Percentiles rank a stretch among this genome's conserved stretches.
Evolutionary conservation across 2,113 vertebrate species (phyloP).

Genomic region (Ptilorrhoa leucosticta): DNA sequence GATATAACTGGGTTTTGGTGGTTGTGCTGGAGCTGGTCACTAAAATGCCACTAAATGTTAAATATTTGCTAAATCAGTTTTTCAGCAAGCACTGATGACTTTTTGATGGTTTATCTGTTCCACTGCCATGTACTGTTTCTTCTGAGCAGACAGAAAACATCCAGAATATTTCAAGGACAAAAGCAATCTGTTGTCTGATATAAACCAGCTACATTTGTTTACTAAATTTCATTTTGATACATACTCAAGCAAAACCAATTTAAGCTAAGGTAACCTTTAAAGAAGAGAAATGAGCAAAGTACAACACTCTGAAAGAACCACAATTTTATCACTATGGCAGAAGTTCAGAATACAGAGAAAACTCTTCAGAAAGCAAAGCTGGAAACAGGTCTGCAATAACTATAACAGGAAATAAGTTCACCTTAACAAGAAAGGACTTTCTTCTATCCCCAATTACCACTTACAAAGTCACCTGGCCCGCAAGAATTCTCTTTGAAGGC

Average conservation of each 20-base stretch:
- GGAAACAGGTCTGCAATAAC: neutral
- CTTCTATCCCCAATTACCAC: neutral
- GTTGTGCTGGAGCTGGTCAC: neutral
- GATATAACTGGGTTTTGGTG: neutral
- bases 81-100: neutral
- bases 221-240: conserved; percentile 41
- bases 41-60: neutral
- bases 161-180: conserved; percentile 50
- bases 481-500: neutral
- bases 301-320: conserved; percentile 16
- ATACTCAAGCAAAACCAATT: conserved; percentile 36
- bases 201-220: conserved; percentile 43
- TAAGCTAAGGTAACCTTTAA: conserved; percentile 49
- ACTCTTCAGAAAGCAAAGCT: conserved; percentile 6
- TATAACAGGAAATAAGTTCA: neutral
- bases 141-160: neutral
- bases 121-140: neutral
- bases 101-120: neutral
- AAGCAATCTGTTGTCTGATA: conserved; percentile 21
- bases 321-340: neutral
- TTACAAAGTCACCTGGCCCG: neutral
- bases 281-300: conserved; percentile 5
- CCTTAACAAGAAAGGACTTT: neutral
- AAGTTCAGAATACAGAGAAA: conserved; percentile 19
- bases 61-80: conserved; percentile 2